These are phyloP conservation scores for Drosophila neocordata DNA, from an alignment of 1,140 invertebrate species.

Conservation along the genomic window DNA sequence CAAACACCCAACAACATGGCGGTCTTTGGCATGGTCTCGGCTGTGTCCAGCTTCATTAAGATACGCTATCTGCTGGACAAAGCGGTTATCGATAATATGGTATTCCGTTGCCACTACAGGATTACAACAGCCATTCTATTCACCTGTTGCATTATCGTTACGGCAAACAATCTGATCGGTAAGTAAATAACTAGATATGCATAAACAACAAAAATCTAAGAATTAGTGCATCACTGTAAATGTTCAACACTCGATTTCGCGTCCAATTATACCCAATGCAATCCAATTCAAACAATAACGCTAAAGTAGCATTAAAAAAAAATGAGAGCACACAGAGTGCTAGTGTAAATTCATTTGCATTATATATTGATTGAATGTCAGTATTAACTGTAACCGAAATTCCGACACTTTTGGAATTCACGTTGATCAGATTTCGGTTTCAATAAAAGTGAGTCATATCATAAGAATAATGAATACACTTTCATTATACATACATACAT, in stretches of 20 bases:
- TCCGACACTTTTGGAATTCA: slow-evolving; percentile 9
- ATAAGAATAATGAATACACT: slow-evolving; percentile 27
- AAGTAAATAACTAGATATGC: slow-evolving; percentile 82
- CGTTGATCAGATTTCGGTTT: slow-evolving; percentile 62
- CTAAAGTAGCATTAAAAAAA: slow-evolving; percentile 33
- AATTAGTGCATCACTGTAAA: slow-evolving; percentile 59
- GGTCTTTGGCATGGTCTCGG: slow-evolving; percentile 91
- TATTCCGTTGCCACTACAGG: slow-evolving; percentile 95
- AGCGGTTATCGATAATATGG: slow-evolving; percentile 94
- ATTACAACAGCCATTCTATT: slow-evolving; percentile 94
- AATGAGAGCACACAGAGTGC: slow-evolving; percentile 3
- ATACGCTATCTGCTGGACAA: slow-evolving; percentile 93
- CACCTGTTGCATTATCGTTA: slow-evolving; percentile 93
- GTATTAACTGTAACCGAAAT: slow-evolving; percentile 28
- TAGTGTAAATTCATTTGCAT: slow-evolving; percentile 24
- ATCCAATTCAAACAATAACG: slow-evolving; percentile 45
- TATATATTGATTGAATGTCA: slow-evolving; percentile 24
- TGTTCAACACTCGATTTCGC: slow-evolving; percentile 39
- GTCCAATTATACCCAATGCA: background rate
- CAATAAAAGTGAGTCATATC: slow-evolving; percentile 55
- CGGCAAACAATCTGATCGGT: slow-evolving; percentile 94
- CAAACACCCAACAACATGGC: slow-evolving; percentile 86
- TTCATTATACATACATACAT: background rate
- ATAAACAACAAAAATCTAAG: background rate
- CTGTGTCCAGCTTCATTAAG: slow-evolving; percentile 93